Evolutionary conservation across 2,888 invertebrate species (phyloP).

Genomic region (Melipona beecheii): DNA sequence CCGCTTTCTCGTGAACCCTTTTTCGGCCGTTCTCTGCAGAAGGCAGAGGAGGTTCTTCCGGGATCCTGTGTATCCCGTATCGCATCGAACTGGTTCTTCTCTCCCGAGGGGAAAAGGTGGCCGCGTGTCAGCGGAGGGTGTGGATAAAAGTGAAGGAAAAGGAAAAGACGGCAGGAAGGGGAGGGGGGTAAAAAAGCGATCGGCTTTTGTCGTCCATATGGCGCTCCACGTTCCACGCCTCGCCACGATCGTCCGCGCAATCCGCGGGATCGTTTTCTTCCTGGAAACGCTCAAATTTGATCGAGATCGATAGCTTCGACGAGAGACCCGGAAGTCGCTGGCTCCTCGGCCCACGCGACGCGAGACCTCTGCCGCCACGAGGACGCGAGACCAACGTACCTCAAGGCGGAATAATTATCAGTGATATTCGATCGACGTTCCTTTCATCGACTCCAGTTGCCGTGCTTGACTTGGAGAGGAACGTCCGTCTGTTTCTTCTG

Average conservation of each 20-base stretch:
- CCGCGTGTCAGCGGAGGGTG: slow-evolving; percentile 21
- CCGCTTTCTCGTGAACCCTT: slow-evolving; percentile 68
- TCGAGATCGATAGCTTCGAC: slow-evolving; percentile 60
- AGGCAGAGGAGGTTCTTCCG: slow-evolving; percentile 59
- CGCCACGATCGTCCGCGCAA: slow-evolving; percentile 18
- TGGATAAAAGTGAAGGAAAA: slow-evolving; percentile 53
- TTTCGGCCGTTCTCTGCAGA: slow-evolving; percentile 50
- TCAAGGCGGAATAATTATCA: slow-evolving; percentile 54
- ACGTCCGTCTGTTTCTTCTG: background rate
- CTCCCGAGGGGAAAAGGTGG: slow-evolving; percentile 43
- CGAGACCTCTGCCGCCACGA: slow-evolving; percentile 8
- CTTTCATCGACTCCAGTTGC: slow-evolving; percentile 1
- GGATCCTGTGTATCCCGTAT: slow-evolving; percentile 65
- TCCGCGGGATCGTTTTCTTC: slow-evolving; percentile 65
- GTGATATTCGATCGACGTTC: slow-evolving; percentile 43
- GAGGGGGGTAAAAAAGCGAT: slow-evolving; percentile 11
- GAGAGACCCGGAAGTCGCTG: slow-evolving; percentile 72
- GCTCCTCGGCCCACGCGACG: slow-evolving; percentile 61
- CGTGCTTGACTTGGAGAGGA: background rate
- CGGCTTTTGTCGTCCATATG: slow-evolving; percentile 69
- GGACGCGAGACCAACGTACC: slow-evolving; percentile 21
- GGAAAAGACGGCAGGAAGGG: slow-evolving; percentile 30
- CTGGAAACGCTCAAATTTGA: slow-evolving; percentile 71
- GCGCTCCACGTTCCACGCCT: slow-evolving; percentile 42
- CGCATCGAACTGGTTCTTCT: slow-evolving; percentile 64